A percentile compares a stretch with the other conserved stretches of the same genome.
Evolutionary conservation across 1,140 invertebrate genomes (phyloP).

Genomic region (Diorhabda elongata): DNA sequence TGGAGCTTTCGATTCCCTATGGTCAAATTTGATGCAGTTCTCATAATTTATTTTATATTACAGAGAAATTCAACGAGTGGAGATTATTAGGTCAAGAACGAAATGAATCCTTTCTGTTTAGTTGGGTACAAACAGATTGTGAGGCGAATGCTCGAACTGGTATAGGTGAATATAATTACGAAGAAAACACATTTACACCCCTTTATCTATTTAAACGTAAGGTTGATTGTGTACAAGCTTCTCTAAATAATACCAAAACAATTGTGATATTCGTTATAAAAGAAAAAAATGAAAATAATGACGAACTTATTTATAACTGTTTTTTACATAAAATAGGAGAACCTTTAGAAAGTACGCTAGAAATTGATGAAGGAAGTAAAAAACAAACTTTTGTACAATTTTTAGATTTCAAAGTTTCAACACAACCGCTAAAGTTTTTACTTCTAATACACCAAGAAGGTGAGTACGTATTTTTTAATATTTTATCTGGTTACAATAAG

Average conservation of each 20-base stretch:
- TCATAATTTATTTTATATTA: conserved; percentile 20
- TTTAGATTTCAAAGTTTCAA: conserved; percentile 66
- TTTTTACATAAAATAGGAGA: conserved; percentile 58
- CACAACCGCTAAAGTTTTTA: conserved; percentile 62
- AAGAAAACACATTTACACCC: conserved; percentile 54
- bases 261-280: conserved; percentile 21
- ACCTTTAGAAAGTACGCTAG: conserved; percentile 47
- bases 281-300: conserved; percentile 7
- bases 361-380: conserved; percentile 51
- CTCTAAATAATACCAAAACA: conserved; percentile 55
- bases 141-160: conserved; percentile 42
- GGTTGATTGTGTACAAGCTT: conserved; percentile 71
- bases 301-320: conserved; percentile 49
- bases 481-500: too few species aligned
- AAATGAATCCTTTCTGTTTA: conserved; percentile 64
- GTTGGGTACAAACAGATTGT: conserved; percentile 57
- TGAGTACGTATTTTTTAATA: conserved; percentile 49
- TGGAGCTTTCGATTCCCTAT: too few species aligned
- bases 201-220: conserved; percentile 60
- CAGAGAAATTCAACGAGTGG: conserved; percentile 65
- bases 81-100: conserved; percentile 71
- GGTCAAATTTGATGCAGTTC: too few species aligned
- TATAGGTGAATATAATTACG: conserved; percentile 53
- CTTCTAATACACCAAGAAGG: conserved; percentile 75
- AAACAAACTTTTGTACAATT: conserved; percentile 76